Conservation (phyloP, 1,140 invertebrate species). For the Drosophila burlai region DNA sequence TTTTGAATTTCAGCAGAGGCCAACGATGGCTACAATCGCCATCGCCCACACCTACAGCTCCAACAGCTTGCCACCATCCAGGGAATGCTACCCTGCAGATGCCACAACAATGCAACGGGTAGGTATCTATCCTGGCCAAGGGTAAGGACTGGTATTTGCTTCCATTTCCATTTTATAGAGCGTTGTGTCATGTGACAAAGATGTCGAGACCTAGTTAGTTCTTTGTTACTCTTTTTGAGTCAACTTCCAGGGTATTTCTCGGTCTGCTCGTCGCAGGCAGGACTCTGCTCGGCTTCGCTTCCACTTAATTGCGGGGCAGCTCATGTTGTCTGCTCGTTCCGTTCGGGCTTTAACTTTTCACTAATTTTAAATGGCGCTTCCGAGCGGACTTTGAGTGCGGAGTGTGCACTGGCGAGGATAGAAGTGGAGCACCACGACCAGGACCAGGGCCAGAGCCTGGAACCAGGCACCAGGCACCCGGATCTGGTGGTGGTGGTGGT, state of each 20-base stretch:
- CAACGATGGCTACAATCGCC: slow-evolving; percentile 29
- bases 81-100: slow-evolving; percentile 31
- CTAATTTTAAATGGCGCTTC: slow-evolving; percentile 77
- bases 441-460: background rate
- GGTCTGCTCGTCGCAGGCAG: background rate
- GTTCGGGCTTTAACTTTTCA: slow-evolving; percentile 67
- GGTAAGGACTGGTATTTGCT: background rate
- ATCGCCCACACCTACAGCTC: background rate
- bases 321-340: slow-evolving; percentile 58
- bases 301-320: slow-evolving; percentile 68
- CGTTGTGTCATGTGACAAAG: background rate
- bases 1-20: slow-evolving; percentile 64
- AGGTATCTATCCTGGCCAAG: background rate
- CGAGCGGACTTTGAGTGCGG: slow-evolving; percentile 10
- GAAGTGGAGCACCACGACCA: slow-evolving; percentile 31
- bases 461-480: background rate
- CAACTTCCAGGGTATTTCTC: background rate
- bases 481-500: slow-evolving; percentile 10
- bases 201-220: background rate
- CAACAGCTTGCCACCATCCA: background rate
- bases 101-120: background rate
- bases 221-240: background rate
- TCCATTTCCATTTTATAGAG: background rate
- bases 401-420: slow-evolving; percentile 17
- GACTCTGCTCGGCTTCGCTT: slow-evolving; percentile 1